Evolutionary conservation across 1,140 invertebrate species (phyloP).

Genomic region (Anadara kagoshimensis): DNA sequence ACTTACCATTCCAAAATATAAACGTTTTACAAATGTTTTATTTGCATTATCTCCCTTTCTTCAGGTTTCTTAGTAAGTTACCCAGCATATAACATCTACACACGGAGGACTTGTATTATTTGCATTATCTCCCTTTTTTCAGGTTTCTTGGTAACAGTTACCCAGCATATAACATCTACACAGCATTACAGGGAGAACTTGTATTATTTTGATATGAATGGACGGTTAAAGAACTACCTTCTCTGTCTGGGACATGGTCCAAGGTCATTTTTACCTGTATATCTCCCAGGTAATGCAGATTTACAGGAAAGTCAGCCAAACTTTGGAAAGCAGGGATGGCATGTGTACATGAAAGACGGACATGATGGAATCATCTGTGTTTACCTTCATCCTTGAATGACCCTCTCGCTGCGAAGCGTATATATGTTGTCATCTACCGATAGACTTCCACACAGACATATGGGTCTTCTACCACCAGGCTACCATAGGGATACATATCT

Average conservation of each 20-base stretch:
- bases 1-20: too few species aligned
- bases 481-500: too few species aligned
- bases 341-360: slow-evolving; percentile 51
- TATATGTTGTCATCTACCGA: too few species aligned
- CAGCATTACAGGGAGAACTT: slow-evolving; percentile 43
- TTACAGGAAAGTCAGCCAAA: neutral
- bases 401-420: too few species aligned
- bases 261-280: slow-evolving; percentile 42
- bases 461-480: too few species aligned
- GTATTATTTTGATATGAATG: slow-evolving; percentile 32
- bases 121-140: too few species aligned
- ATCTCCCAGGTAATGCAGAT: slow-evolving; percentile 27
- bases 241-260: slow-evolving; percentile 44
- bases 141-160: slow-evolving; percentile 36
- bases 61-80: too few species aligned
- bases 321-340: slow-evolving; percentile 23
- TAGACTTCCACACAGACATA: too few species aligned
- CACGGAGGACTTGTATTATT: too few species aligned
- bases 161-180: slow-evolving; percentile 11
- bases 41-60: too few species aligned
- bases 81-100: too few species aligned
- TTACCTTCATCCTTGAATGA: neutral
- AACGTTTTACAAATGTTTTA: too few species aligned
- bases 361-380: slow-evolving; percentile 48
- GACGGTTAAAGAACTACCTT: slow-evolving; percentile 34